phyloP scores from a whole-genome alignment of 2,888 invertebrate species.

The Agrochola macilenta region DNA sequence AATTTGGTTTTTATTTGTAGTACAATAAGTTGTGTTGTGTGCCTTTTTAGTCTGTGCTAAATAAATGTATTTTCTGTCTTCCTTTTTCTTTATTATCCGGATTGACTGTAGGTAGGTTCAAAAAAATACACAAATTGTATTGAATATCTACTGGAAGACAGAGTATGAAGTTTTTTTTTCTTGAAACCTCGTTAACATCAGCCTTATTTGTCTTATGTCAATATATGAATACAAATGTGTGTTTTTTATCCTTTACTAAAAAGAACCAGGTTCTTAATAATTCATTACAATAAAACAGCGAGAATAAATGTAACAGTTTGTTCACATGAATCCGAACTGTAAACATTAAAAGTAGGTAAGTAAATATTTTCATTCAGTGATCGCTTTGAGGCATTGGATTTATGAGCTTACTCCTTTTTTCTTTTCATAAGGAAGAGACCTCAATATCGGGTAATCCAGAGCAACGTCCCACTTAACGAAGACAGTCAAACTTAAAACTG shows the following conservation, averaged over 20 bases:
- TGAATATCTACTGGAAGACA: neutral
- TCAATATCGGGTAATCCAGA: neutral
- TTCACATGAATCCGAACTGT: neutral
- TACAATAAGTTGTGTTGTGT: no score
- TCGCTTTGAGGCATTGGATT: conserved; percentile 7
- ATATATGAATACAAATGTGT: neutral
- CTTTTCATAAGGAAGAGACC: neutral
- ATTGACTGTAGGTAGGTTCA: no score
- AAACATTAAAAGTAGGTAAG: conserved; percentile 2
- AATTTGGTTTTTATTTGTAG: no score
- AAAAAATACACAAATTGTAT: neutral
- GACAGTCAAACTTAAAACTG: neutral
- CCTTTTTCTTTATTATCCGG: no score
- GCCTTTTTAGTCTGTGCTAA: no score
- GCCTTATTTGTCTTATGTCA: neutral
- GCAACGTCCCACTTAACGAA: neutral
- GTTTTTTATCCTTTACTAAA: neutral
- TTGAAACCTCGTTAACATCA: neutral
- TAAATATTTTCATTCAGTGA: conserved; percentile 16
- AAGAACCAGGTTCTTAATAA: neutral
- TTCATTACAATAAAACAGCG: neutral
- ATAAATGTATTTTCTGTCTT: no score
- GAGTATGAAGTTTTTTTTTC: neutral
- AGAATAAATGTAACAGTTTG: neutral
- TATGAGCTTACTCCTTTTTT: conserved; percentile 15